Evolutionary conservation across 1,140 invertebrate species (phyloP).

Genomic region (Conus betulinus): DNA sequence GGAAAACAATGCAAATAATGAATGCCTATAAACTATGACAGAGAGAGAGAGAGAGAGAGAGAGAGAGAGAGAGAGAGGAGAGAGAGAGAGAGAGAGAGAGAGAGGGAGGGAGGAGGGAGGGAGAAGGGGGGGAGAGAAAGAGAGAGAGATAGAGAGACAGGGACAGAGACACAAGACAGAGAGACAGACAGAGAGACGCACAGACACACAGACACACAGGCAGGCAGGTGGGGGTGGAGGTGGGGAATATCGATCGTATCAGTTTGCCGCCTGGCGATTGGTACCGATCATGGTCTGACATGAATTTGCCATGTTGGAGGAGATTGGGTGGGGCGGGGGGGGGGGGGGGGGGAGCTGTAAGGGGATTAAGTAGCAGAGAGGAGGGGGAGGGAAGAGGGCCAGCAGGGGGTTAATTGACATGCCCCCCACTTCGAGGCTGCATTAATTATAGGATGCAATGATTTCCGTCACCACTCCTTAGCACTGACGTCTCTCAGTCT

Average conservation of each 20-base stretch:
- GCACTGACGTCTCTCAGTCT: no score
- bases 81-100: slow-evolving; percentile 20
- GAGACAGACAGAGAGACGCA: not conserved
- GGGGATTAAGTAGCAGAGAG: not conserved
- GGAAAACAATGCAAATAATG: not conserved
- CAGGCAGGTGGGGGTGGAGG: not conserved
- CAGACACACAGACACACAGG: not conserved
- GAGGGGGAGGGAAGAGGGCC: not conserved
- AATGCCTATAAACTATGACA: not conserved
- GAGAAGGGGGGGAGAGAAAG: not conserved
- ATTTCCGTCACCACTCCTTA: no score
- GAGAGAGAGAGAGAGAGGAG: not conserved
- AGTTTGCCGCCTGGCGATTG: no score
- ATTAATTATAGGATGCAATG: no score
- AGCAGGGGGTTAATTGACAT: no score
- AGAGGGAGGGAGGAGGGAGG: not conserved
- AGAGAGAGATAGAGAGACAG: not conserved
- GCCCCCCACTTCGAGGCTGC: no score
- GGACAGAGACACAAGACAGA: not conserved
- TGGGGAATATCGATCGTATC: no score
- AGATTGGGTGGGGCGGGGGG: not conserved
- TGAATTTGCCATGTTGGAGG: no score
- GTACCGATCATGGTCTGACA: no score
- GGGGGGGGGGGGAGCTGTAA: not conserved
- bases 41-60: not conserved